Conservation (phyloP, 2,888 invertebrate genomes). For the Lithodes maja region DNA sequence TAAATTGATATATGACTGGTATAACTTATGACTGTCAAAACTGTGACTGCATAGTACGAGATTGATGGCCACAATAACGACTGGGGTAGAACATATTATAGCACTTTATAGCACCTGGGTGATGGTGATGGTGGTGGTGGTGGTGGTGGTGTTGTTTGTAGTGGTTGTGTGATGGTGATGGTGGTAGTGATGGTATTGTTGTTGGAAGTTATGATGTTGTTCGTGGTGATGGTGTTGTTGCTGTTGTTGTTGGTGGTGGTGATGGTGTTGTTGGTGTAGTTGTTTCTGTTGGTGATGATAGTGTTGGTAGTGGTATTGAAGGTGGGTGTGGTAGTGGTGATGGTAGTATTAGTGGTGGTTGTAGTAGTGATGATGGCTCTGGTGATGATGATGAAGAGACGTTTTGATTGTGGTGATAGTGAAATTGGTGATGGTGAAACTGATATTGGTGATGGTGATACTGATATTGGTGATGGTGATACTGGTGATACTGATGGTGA, state of each 20-base stretch:
- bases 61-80: too few species aligned
- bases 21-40: too few species aligned
- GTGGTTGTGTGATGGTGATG: not conserved
- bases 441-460: not conserved
- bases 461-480: not conserved
- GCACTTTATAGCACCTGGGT: too few species aligned
- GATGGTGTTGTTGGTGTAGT: not conserved
- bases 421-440: not conserved
- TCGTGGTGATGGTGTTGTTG: not conserved
- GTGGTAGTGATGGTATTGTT: not conserved
- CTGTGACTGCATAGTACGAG: too few species aligned
- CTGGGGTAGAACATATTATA: too few species aligned
- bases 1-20: too few species aligned
- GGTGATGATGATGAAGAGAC: not conserved
- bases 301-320: not conserved
- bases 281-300: not conserved
- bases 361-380: not conserved
- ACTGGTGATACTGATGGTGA: not conserved
- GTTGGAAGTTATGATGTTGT: not conserved
- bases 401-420: not conserved
- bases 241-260: not conserved
- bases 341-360: not conserved
- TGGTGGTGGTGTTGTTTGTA: not conserved
- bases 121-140: too few species aligned
- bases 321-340: not conserved